phyloP scores from a whole-genome alignment of 2,888 invertebrate species.

The Nymphalis urticae region DNA sequence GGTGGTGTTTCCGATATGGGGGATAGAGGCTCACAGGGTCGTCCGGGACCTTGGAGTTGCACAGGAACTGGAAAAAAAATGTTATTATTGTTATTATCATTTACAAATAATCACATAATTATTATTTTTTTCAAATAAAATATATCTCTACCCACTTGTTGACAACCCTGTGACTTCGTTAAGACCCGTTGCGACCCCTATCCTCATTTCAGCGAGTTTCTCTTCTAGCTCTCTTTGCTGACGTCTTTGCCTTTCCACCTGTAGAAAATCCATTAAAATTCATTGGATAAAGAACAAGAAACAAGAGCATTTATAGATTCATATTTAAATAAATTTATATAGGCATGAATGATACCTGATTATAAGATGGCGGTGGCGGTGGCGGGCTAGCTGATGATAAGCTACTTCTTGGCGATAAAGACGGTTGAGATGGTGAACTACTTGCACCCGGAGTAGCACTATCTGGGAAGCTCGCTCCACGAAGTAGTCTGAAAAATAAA shows the following conservation, averaged over 20 bases:
- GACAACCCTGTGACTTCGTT: constrained; percentile 77
- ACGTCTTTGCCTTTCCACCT: constrained; percentile 85
- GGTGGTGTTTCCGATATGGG: constrained; percentile 94
- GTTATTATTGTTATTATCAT: background rate
- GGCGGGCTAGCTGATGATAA: constrained; percentile 94
- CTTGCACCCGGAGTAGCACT: constrained; percentile 86
- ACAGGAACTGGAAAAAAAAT: constrained; percentile 61
- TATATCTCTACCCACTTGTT: constrained; percentile 53
- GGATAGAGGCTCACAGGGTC: constrained; percentile 85
- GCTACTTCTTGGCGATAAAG: constrained; percentile 92
- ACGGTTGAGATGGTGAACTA: constrained; percentile 86
- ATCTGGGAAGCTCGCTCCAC: constrained; percentile 74
- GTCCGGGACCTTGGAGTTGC: constrained; percentile 74
- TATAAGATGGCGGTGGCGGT: constrained; percentile 80
- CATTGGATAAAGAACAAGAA: too few species aligned
- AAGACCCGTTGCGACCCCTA: constrained; percentile 73
- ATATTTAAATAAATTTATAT: background rate
- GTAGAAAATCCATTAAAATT: constrained; percentile 41
- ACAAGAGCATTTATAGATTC: too few species aligned
- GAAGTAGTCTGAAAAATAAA: constrained; percentile 78
- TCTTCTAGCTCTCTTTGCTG: constrained; percentile 78
- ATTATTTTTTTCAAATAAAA: too few species aligned
- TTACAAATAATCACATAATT: background rate
- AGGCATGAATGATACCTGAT: constrained; percentile 58
- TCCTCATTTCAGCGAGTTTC: constrained; percentile 80